Evolutionary conservation across 2,113 vertebrate genomes (phyloP), one percentile per base, ranked within the genome.

Genomic region (Pelobates fuscus): DNA sequence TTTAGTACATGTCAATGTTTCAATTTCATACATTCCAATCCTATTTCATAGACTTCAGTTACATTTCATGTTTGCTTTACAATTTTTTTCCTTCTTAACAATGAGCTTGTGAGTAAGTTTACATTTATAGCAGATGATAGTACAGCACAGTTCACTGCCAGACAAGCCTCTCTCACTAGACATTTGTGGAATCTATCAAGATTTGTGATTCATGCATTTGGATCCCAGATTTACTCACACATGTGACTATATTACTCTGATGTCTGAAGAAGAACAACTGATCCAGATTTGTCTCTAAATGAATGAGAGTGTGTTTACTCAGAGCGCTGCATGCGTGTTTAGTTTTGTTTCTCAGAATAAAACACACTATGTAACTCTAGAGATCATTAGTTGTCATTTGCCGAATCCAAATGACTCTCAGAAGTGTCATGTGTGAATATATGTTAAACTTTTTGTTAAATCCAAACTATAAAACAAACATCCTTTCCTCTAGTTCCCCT

Each of bases 11-110:
- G n/a, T n/a, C n/a, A n/a, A n/a, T n/a, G n/a, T n/a, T 41, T 49
- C 41, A 20, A 67, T 59, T 46, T 76, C 20, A 60, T 61, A 49
- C 63, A 76, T 76, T 76, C 72, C 72, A 61, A 67, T 76, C 15
- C 20, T 25, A 44, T 76, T 67, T 76, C 55, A 76, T 44, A 46
- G 62, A 58, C 24, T 25, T 25, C 17, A 4, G 29, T 41, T 67
- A 85, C 81, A 91, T 91, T 93, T 92, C 83, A 89, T 87, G 88
- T 91, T 85, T 82, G 88, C 91, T 94, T 94, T 89, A 91, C 90
- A 83, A 82, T 84, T 43, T 2, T n/a, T 43, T 30, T 64, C 37
- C 26, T 59, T 60, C 25, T 41, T 11, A 63, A 60, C 72, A 60
- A 30, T 8, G 57, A 46, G 55, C 41, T 67, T 67, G 44, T 67